phyloP scores from a whole-genome alignment of 2,888 invertebrate genomes.

The Coleophora flavipennella region DNA sequence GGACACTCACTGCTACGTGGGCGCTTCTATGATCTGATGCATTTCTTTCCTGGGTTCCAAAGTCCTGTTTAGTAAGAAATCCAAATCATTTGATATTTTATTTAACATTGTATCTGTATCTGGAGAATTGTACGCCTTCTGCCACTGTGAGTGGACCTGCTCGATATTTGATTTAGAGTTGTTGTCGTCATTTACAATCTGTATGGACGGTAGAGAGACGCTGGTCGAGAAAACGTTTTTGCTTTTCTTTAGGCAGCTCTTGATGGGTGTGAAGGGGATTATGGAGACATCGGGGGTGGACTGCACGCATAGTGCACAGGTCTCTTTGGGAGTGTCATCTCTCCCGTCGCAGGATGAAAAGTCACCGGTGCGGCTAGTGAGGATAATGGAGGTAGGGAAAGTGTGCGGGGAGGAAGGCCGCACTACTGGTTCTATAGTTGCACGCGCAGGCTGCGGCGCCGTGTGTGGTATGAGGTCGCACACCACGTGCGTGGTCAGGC shows the following conservation, averaged over 20 bases:
- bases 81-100: constrained; percentile 86
- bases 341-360: constrained; percentile 47
- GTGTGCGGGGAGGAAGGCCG: constrained; percentile 28
- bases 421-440: constrained; percentile 71
- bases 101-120: constrained; percentile 78
- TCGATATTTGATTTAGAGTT: constrained; percentile 45
- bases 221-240: constrained; percentile 39
- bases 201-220: constrained; percentile 51
- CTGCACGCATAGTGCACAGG: constrained; percentile 53
- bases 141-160: constrained; percentile 52
- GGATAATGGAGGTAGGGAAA: constrained; percentile 13
- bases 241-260: constrained; percentile 60
- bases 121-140: constrained; percentile 46
- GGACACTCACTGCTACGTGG: constrained; percentile 31
- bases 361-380: constrained; percentile 18
- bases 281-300: constrained; percentile 56
- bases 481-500: constrained; percentile 34
- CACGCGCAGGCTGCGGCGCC: constrained; percentile 43
- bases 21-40: constrained; percentile 53
- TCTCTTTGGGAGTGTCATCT: constrained; percentile 45
- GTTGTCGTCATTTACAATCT: constrained; percentile 32
- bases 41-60: constrained; percentile 32
- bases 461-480: constrained; percentile 57
- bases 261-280: constrained; percentile 51
- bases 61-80: constrained; percentile 87